Base-by-base conservation (phyloP, 2,113 vertebrate genomes). In the Brachyhypopomus gauderio region DNA sequence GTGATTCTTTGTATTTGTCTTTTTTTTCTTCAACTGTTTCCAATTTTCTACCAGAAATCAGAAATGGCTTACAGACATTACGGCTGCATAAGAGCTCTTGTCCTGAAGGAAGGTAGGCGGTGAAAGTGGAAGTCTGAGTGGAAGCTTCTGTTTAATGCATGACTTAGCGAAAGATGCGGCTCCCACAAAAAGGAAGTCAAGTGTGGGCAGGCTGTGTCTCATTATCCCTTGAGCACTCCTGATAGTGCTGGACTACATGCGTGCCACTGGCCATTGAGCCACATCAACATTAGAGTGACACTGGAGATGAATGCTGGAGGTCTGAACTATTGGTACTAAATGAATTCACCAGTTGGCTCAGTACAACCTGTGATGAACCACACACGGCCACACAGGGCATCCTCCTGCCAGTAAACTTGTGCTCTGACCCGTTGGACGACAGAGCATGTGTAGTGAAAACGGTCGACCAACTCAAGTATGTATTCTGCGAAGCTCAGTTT, bases 221-320 rank as follows among this genome's bases (percentile, higher is more conserved):
- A 85, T 85, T 82, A 82, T 14, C 76, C 58, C 60, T 34, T 77
- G 64, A 81, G 67, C 74, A 30, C 52, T 11, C 69, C 77, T 23
- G 38, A 80, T 76, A 80, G 23, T 38, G 36, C 45, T 48, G 77
- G 41, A 41, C 41, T 5, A 30, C 30, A 30, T 30, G 5, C 41
- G 9, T 41, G 77, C 72, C 38, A 66, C 64, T 22, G 77, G 2
- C 38, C 55, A 55, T 55, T 16, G 22, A 19, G 58, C 34, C 48
- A 63, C 69, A 59, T 9, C 5, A 38, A 36, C 11, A 4, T 20
- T 20, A 38, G 41, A 41, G 17, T 38, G 36, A 64, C 4, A 20
- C 7, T 66, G 38, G 22, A 67, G 75, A 60, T 64, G 25, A 64
- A 64, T 27, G 45, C 75, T 30, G 36, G 38, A 23, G 34, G 22